Evolutionary conservation across 2,113 vertebrate species (phyloP), one percentile per base, ranked within the genome.

Genomic region (Naja naja): DNA sequence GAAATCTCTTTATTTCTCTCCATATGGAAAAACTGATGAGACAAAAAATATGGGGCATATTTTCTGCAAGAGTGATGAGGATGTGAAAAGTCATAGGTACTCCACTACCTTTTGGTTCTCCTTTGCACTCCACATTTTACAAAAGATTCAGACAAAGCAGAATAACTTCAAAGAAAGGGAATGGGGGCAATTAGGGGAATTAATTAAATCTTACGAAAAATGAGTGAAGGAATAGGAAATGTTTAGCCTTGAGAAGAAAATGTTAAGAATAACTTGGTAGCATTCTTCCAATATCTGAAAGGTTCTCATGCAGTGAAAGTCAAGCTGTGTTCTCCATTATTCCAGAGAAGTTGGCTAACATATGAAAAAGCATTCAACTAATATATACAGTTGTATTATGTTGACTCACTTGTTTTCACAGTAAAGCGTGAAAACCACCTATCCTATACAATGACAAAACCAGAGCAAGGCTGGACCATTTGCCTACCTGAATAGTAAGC

Each of bases 41-140:
- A 9, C 25, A 0, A 0, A 12, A 0, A 56, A 89, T 1, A 55
- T 25, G 14, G 0, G 0, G n/a, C n/a, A 39, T 43, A 81, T 43
- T 22, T 81, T 81, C 34, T 43, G 18, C 34, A 22, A 43, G 34
- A 81, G 74, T 81, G 69, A 39, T 81, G 74, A 81, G 34, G n/a
- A 81, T 43, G 34, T 43, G 34, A 43, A 81, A 81, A 81, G 34
- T 10, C 34, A 81, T 81, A 81, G 74, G 18, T 81, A 3, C 34
- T 81, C 74, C 34, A 39, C 16, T 81, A 81, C 74, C 18, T 81
- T 81, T 81, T 81, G 34, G 43, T 81, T 81, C 34, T 81, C 74
- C 74, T 81, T 81, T 81, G 18, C 74, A 22, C 18, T 43, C 74
- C 34, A 43, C 34, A 81, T 81, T 81, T 81, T 43, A 81, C 34